Percentiles rank a stretch among this genome's conserved stretches.
Evolutionary conservation across 2,797 vertebrate species (phyloP).

Genomic region (Pteropus rufus): DNA sequence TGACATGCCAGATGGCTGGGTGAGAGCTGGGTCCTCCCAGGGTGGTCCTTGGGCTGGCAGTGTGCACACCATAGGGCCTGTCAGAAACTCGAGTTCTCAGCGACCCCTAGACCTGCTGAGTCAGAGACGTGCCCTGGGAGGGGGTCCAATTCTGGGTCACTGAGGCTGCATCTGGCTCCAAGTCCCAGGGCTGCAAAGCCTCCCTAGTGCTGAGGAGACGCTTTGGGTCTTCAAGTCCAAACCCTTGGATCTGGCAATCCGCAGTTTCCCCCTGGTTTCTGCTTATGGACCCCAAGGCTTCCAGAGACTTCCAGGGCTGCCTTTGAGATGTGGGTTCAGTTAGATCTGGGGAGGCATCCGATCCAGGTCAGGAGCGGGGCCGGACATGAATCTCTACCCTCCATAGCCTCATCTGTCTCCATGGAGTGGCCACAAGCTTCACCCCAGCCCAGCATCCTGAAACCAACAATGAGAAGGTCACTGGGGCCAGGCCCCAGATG

Average conservation of each 20-base stretch:
- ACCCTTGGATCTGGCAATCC: neutral
- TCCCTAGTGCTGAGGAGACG: neutral
- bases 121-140: neutral
- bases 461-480: neutral
- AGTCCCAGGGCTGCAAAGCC: neutral
- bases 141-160: neutral
- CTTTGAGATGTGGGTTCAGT: neutral
- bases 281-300: neutral
- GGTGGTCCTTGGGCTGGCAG: neutral
- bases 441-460: neutral
- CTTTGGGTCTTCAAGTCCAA: neutral
- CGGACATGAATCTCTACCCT: rapidly evolving
- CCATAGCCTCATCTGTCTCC: neutral
- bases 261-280: neutral
- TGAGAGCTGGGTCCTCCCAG: neutral
- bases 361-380: neutral
- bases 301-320: neutral
- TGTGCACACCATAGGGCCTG: rapidly evolving
- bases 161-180: neutral
- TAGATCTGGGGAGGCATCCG: neutral
- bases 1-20: neutral
- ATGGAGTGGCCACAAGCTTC: neutral
- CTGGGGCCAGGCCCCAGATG: neutral
- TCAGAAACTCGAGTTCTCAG: neutral
- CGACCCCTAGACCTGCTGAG: neutral